Percentiles rank a stretch among this genome's conserved stretches.
phyloP scores from a whole-genome alignment of 2,113 vertebrate species.

The Struthio camelus region DNA sequence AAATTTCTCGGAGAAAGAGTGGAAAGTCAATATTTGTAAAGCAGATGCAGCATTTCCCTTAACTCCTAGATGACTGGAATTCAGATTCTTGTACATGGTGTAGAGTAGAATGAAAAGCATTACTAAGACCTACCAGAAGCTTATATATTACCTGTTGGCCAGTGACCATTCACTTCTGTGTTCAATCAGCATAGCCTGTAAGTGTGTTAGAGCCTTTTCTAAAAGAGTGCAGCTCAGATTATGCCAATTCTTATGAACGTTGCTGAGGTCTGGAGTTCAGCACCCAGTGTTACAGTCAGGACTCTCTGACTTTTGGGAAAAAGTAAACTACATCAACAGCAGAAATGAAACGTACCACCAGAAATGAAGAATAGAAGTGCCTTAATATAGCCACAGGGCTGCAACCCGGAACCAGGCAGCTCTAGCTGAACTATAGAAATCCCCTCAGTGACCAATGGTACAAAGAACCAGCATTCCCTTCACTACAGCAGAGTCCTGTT shows the following conservation, averaged over 20 bases:
- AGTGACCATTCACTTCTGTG: neutral
- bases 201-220: neutral
- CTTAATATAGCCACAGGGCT: neutral
- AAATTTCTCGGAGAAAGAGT: neutral
- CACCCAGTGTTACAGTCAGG: accelerated
- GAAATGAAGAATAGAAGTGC: neutral
- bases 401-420: neutral
- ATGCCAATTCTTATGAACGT: neutral
- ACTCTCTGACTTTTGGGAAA: neutral
- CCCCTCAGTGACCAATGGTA: neutral
- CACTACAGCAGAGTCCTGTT: neutral
- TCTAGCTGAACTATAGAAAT: neutral
- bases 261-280: neutral
- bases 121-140: neutral
- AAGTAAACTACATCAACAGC: neutral
- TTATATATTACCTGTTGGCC: neutral
- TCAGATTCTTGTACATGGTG: neutral
- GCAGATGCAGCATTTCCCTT: neutral
- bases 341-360: neutral
- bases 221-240: accelerated
- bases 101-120: neutral
- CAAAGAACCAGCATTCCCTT: neutral
- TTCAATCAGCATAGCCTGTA: neutral
- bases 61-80: neutral
- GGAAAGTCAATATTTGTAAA: neutral